Conservation (phyloP, 2,888 invertebrate species). For the Troides oblongomaculatus region DNA sequence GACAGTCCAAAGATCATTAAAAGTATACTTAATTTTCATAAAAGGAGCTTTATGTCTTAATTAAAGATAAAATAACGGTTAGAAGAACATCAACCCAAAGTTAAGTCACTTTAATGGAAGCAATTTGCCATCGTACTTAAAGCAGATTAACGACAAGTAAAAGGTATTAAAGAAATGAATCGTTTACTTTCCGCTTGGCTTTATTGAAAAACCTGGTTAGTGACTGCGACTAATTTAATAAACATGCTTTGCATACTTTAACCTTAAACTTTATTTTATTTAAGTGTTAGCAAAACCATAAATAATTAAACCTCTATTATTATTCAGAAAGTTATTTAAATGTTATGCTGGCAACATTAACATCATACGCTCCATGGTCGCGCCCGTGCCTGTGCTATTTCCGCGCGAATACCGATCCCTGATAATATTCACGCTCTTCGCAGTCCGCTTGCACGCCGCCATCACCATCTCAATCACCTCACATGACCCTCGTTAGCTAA, state of each 20-base stretch:
- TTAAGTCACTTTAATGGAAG: constrained; percentile 2
- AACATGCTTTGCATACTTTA: background rate
- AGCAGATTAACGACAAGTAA: background rate
- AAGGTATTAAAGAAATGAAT: constrained; percentile 5
- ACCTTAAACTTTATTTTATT: too few species aligned
- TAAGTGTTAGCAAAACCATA: too few species aligned
- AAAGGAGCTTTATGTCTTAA: background rate
- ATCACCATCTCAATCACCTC: constrained; percentile 32
- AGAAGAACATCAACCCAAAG: background rate
- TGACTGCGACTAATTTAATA: too few species aligned
- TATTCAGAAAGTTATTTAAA: background rate
- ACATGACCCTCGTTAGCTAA: constrained; percentile 14
- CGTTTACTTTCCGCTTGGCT: constrained; percentile 2
- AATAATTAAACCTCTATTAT: too few species aligned
- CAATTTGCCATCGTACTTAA: background rate
- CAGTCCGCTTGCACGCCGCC: constrained; percentile 31
- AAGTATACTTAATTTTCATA: background rate
- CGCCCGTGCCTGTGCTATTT: constrained; percentile 41
- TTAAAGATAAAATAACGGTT: background rate
- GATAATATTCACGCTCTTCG: constrained; percentile 33
- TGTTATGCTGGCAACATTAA: constrained; percentile 19
- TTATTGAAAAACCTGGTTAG: too few species aligned
- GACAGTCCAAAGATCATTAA: background rate
- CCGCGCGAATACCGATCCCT: constrained; percentile 44
- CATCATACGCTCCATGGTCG: constrained; percentile 17